Conservation (phyloP, 2,797 vertebrate species). For the Esox lucius region DNA sequence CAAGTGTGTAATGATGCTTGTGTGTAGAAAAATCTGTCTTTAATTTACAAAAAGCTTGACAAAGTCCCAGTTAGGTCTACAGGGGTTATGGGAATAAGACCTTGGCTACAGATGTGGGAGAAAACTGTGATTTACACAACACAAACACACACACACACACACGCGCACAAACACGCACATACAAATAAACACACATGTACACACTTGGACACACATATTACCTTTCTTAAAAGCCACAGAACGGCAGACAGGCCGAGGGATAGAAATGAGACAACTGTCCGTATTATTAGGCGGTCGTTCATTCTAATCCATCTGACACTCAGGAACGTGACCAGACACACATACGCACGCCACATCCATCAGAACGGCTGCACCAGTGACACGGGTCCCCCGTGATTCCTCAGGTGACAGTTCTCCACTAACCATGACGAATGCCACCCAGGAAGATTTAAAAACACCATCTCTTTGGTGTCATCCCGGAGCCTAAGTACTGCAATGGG, state of each 20-base stretch:
- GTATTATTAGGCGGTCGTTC: too few relatives aligned
- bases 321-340: background rate
- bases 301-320: background rate
- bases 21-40: background rate
- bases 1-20: background rate
- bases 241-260: too few relatives aligned
- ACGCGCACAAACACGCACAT: too few relatives aligned
- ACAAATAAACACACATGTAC: background rate
- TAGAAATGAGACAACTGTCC: too few relatives aligned
- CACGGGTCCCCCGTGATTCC: background rate
- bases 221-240: too few relatives aligned
- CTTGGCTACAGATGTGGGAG: background rate
- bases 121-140: background rate
- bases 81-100: background rate
- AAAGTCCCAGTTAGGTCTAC: background rate
- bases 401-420: constrained; percentile 3
- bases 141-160: background rate
- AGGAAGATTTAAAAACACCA: background rate
- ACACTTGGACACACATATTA: background rate
- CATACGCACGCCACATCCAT: background rate
- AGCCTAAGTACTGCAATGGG: background rate
- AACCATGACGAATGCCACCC: background rate
- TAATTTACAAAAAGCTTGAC: background rate
- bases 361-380: background rate
- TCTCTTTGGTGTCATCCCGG: background rate